Evolutionary conservation across 1,140 invertebrate genomes (phyloP).

Genomic region (Diachasmimorpha longicaudata): DNA sequence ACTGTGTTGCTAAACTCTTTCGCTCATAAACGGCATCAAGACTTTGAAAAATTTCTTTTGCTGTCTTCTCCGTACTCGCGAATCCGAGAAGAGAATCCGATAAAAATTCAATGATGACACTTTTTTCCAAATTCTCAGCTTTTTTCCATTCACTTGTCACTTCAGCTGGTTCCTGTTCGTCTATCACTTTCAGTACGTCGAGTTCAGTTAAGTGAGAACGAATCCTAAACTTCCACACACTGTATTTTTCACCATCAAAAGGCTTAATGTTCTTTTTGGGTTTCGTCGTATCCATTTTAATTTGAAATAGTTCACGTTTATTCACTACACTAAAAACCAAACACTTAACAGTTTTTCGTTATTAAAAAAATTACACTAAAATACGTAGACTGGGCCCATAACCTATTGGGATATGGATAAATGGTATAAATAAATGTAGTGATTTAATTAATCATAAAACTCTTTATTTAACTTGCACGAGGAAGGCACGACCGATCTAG

Average conservation of each 20-base stretch:
- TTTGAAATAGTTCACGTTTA: neutral
- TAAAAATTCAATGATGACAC: conserved; percentile 49
- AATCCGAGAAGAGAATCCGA: conserved; percentile 48
- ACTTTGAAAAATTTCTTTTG: conserved; percentile 46
- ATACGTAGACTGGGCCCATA: conserved; percentile 3
- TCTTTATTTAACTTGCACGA: too few species aligned
- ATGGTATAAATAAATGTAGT: neutral
- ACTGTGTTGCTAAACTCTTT: conserved; percentile 53
- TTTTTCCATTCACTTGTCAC: conserved; percentile 41
- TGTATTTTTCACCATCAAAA: conserved; percentile 44
- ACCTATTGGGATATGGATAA: conserved; percentile 22
- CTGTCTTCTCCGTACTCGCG: conserved; percentile 39
- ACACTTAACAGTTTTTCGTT: neutral
- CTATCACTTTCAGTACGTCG: conserved; percentile 19
- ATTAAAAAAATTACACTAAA: neutral
- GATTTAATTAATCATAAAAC: neutral
- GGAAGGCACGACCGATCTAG: too few species aligned
- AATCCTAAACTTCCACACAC: conserved; percentile 43
- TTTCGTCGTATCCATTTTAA: conserved; percentile 34
- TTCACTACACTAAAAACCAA: neutral
- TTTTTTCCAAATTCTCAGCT: conserved; percentile 43
- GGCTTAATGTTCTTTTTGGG: conserved; percentile 39
- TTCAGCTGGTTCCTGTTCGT: conserved; percentile 16
- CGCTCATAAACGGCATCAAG: conserved; percentile 53
- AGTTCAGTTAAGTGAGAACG: conserved; percentile 37